Evolutionary conservation across 2,888 invertebrate genomes (phyloP).

Genomic region (Pristionchus maxplancki): DNA sequence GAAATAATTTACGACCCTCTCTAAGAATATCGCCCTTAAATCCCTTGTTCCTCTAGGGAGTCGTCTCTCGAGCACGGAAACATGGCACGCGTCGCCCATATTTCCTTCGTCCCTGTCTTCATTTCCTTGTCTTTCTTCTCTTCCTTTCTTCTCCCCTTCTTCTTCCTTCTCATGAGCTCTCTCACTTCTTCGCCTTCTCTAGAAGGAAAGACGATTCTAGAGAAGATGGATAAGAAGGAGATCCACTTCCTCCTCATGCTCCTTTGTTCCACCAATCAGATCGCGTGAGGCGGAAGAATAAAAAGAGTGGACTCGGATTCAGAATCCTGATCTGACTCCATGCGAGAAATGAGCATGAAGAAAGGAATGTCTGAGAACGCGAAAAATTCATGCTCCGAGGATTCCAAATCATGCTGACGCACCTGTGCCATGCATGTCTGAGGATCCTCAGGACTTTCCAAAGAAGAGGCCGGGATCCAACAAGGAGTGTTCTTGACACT

Average conservation of each 20-base stretch:
- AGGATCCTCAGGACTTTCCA: no score
- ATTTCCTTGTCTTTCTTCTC: conserved; percentile 10
- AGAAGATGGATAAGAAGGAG: background rate
- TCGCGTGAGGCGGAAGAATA: background rate
- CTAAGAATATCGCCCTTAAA: background rate
- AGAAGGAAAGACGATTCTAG: background rate
- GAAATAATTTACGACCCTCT: background rate
- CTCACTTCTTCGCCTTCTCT: background rate
- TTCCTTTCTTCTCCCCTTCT: background rate
- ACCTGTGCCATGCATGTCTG: background rate
- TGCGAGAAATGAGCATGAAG: background rate
- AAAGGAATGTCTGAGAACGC: background rate
- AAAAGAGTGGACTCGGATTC: background rate
- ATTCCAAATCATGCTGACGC: background rate
- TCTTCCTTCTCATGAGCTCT: background rate
- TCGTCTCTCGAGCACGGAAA: background rate
- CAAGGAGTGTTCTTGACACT: no score
- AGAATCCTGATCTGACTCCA: background rate
- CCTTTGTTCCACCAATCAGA: conserved; percentile 3
- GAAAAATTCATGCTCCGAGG: background rate
- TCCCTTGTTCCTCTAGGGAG: background rate
- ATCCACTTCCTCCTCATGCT: background rate
- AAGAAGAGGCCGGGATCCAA: no score
- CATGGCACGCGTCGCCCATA: background rate
- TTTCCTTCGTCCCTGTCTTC: background rate